Evolutionary conservation across 2,797 vertebrate genomes (phyloP), one percentile per base, ranked within the genome.

Genomic region (Arvicola amphibius): DNA sequence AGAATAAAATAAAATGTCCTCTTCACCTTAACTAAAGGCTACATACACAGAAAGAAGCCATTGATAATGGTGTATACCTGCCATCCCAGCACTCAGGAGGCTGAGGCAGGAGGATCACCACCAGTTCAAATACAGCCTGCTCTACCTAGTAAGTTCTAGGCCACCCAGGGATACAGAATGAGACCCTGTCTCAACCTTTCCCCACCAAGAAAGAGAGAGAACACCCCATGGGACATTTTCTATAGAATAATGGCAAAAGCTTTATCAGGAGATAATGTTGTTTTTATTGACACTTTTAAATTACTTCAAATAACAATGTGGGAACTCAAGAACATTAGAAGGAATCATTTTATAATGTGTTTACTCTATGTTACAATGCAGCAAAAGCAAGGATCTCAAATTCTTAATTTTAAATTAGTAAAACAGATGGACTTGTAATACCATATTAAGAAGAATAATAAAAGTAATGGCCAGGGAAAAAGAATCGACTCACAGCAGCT

Each of bases 281-380:
- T 85, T 92, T 92, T 84, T 69, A 88, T 32, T 59, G 56, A 94
- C 63, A 85, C 16, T 40, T 92, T 78, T 89, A 27, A 93, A n/a
- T 81, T n/a, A 59, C 77, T 87, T 92, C 43, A 95, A 73, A 37
- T 80, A 80, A 74, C 8, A 92, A 32, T 32, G 16, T 56, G 86
- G 67, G 80, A 77, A 53, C 21, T 19, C 10, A 40, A 23, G 48
- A 63, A 11, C 53, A 63, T 73, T 74, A 78, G 27, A 4, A 43
- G 51, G 51, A 63, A 51, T 77, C 25, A 48, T 93, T 83, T 90
- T 89, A 80, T 74, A 43, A 6, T 74, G 25, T 43, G 40, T 80
- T 74, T 79, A 79, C 25, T 74, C 5, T 79, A 21, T 92, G 40
- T 78, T 81, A 40, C 10, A 94, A 90, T 78, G 34, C 32, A 81